phyloP scores from a whole-genome alignment of 2,113 vertebrate genomes.

The Entomyzon cyanotis region DNA sequence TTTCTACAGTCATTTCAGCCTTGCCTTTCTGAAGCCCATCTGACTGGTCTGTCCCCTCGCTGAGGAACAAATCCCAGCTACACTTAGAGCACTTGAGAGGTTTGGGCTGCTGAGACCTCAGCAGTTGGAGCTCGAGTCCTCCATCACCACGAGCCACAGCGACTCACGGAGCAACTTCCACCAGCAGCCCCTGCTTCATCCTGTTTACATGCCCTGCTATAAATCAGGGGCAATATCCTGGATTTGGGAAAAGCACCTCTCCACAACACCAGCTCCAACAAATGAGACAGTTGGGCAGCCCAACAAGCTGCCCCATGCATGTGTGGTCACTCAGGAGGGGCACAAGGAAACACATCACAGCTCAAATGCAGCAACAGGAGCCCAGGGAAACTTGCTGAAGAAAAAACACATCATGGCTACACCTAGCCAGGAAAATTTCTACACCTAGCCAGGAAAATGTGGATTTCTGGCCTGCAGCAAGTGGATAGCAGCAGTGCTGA shows the following conservation, averaged over 20 bases:
- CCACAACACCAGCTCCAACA: neutral
- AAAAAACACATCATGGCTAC: neutral
- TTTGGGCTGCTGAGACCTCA: neutral
- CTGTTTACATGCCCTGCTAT: accelerated
- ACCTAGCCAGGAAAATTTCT: neutral
- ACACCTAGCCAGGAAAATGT: neutral
- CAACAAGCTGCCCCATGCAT: neutral
- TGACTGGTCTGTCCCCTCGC: accelerated
- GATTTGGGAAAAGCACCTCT: neutral
- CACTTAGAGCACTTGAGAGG: neutral
- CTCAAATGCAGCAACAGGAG: neutral
- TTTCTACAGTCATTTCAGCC: neutral
- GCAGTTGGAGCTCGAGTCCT: neutral
- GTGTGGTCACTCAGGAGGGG: accelerated
- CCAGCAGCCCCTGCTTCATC: neutral
- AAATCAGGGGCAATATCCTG: neutral
- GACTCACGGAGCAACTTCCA: neutral
- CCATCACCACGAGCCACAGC: accelerated
- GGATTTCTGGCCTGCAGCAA: neutral
- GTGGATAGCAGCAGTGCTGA: neutral
- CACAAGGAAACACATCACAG: neutral
- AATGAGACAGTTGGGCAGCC: neutral
- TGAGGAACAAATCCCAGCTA: neutral
- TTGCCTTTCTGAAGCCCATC: neutral
- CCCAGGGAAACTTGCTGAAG: neutral